phyloP scores from a whole-genome alignment of 2,888 invertebrate genomes.

The Thymelicus lineola region DNA sequence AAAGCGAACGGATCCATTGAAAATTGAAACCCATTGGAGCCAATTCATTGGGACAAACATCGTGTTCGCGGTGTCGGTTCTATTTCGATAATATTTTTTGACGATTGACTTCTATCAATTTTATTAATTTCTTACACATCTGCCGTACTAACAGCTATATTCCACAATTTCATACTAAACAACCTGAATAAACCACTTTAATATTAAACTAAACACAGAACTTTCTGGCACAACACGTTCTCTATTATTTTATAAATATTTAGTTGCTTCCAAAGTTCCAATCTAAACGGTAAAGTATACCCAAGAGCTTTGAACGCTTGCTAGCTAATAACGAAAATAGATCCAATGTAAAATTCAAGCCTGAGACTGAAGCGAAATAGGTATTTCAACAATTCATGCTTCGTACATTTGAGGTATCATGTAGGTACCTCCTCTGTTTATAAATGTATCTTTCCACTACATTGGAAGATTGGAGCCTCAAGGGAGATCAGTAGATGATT shows the following conservation, averaged over 20 bases:
- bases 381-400: not conserved
- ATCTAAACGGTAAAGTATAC: not conserved
- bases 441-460: too few species aligned
- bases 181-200: not conserved
- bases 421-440: too few species aligned
- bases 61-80: too few species aligned
- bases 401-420: not conserved
- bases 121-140: not conserved
- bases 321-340: conserved; percentile 4
- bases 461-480: too few species aligned
- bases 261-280: not conserved
- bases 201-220: not conserved
- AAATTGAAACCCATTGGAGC: too few species aligned
- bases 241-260: not conserved
- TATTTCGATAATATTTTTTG: too few species aligned
- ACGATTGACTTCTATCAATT: not conserved
- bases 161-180: too few species aligned
- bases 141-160: too few species aligned
- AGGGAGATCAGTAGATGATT: not conserved
- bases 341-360: conserved; percentile 10
- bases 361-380: not conserved
- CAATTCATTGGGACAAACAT: too few species aligned
- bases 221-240: not conserved
- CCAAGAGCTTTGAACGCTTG: conserved; percentile 19
- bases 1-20: too few species aligned